Conservation (phyloP, 2,113 vertebrate genomes). For the Tylochromis polylepis region DNA sequence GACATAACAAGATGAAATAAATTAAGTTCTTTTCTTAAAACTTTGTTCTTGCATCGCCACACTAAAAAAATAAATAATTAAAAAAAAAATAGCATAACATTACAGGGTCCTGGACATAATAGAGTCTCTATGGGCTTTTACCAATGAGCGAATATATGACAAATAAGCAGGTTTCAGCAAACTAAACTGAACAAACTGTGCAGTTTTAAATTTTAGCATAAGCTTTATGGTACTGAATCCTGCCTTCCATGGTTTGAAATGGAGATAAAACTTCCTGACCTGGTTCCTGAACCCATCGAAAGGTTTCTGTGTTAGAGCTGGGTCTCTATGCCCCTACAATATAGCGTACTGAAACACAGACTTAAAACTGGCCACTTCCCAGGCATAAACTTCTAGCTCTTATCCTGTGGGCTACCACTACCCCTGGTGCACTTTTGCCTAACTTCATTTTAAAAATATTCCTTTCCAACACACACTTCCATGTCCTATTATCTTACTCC, state of each 20-base stretch:
- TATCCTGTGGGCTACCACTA: not conserved
- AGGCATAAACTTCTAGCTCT: not conserved
- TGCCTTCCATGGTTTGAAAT: not conserved
- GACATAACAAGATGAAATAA: not conserved
- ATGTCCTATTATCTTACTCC: not conserved
- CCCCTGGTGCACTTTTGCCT: not conserved
- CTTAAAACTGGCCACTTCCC: not conserved
- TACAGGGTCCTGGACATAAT: not conserved
- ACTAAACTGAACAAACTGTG: not conserved
- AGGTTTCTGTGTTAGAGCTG: not conserved
- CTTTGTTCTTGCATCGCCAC: not conserved
- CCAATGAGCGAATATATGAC: not conserved
- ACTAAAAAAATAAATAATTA: no score
- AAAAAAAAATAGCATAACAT: accelerated
- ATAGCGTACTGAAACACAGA: not conserved
- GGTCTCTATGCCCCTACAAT: not conserved
- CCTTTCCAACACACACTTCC: constrained; percentile 10
- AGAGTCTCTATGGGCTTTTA: not conserved
- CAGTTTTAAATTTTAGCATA: not conserved
- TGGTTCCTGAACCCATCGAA: not conserved
- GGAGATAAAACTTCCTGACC: not conserved
- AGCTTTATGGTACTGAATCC: not conserved
- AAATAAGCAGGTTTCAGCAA: not conserved
- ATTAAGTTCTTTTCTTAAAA: not conserved
- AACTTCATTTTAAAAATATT: not conserved